Conservation (phyloP, 1,140 invertebrate genomes). For the Papilio aristodemus region DNA sequence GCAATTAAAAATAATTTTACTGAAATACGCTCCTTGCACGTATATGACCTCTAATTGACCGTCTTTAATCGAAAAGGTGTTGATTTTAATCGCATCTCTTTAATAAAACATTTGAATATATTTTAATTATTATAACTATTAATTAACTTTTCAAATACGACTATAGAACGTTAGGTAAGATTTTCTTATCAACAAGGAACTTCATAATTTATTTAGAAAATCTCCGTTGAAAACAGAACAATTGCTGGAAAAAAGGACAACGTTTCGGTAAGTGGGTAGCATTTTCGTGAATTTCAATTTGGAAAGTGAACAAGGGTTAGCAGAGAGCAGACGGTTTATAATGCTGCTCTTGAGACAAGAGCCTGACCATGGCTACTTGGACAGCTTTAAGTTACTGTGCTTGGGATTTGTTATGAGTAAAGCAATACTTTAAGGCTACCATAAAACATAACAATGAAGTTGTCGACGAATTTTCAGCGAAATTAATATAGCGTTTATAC, state of each 20-base stretch:
- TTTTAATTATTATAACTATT: too few species aligned
- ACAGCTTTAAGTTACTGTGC: slow-evolving; percentile 60
- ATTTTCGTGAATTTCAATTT: slow-evolving; percentile 71
- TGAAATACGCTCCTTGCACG: too few species aligned
- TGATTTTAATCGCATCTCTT: too few species aligned
- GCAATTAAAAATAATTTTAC: too few species aligned
- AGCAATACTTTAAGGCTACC: neutral
- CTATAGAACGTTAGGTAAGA: too few species aligned
- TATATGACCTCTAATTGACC: too few species aligned
- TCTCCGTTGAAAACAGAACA: slow-evolving; percentile 16
- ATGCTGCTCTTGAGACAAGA: slow-evolving; percentile 70
- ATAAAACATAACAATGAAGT: neutral
- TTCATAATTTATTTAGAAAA: neutral
- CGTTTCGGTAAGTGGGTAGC: slow-evolving; percentile 29
- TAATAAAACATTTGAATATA: too few species aligned
- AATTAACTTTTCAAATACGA: too few species aligned
- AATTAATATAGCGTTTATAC: too few species aligned
- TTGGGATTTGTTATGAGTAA: slow-evolving; percentile 47
- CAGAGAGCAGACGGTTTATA: slow-evolving; percentile 67
- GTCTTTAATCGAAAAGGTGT: too few species aligned
- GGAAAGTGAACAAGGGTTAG: slow-evolving; percentile 58
- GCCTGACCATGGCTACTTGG: slow-evolving; percentile 73
- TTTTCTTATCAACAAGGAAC: neutral
- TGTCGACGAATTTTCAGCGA: neutral
- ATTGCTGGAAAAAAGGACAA: slow-evolving; percentile 27